Conservation (phyloP, 2,113 vertebrate species). For the Danionella cerebrum region DNA sequence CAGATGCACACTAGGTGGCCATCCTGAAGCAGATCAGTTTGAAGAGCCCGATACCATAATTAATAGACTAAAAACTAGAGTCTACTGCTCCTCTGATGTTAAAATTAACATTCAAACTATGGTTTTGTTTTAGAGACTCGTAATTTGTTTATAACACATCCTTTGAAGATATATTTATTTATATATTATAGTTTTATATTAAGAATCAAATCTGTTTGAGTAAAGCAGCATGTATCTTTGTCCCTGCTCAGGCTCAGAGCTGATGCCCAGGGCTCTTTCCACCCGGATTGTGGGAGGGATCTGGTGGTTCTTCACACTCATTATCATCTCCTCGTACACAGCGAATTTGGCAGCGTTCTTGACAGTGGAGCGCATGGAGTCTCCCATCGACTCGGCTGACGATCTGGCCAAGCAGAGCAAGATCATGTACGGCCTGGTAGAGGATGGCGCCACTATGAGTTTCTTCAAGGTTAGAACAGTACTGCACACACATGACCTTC, state of each 20-base stretch:
- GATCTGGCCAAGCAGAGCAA: constrained; percentile 98
- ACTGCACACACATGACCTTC: constrained; percentile 36
- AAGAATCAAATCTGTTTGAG: too few relatives aligned
- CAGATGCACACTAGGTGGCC: background rate
- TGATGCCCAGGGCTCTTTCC: constrained; percentile 97
- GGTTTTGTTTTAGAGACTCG: too few relatives aligned
- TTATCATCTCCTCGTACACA: constrained; percentile 98
- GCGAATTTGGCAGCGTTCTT: constrained; percentile 98
- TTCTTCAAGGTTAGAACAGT: constrained; percentile 99
- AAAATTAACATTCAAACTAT: too few relatives aligned
- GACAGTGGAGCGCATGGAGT: constrained; percentile 98
- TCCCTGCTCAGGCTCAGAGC: constrained; percentile 86
- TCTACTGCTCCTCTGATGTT: too few relatives aligned
- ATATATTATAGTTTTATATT: too few relatives aligned
- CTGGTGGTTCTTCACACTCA: constrained; percentile 99
- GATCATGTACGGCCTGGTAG: constrained; percentile 91
- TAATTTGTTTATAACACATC: too few relatives aligned
- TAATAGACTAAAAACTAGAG: too few relatives aligned
- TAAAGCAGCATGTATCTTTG: too few relatives aligned
- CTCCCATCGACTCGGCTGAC: constrained; percentile 94
- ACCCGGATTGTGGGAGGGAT: constrained; percentile 98
- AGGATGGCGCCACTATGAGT: constrained; percentile 93
- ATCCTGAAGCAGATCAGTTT: too few relatives aligned
- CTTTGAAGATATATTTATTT: too few relatives aligned
- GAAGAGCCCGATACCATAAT: too few relatives aligned